A percentile compares a stretch with the other conserved stretches of the same genome.
Conservation (phyloP, 2,113 vertebrate genomes). For the Amphilophus citrinellus region DNA sequence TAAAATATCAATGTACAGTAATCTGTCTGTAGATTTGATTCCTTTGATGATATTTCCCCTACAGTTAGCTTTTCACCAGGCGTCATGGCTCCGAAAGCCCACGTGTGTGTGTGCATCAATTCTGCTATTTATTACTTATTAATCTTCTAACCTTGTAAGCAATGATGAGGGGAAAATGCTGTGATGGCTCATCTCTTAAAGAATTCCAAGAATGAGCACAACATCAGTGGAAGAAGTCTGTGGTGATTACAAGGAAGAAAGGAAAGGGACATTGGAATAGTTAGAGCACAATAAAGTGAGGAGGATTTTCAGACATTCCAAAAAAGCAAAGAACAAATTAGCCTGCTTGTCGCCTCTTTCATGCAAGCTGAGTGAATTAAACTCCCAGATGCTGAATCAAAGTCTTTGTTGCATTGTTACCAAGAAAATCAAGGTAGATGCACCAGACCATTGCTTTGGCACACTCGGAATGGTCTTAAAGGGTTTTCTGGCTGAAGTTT, state of each 20-base stretch:
- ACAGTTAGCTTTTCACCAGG: conserved; percentile 50
- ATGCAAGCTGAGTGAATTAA: not conserved
- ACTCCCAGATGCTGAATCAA: not conserved
- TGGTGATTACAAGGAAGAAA: not conserved
- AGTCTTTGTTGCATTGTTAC: conserved; percentile 6
- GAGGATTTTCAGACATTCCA: not conserved
- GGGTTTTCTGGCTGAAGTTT: not conserved
- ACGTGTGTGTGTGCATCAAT: not conserved
- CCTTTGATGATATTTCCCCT: conserved; percentile 65
- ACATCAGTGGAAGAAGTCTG: not conserved
- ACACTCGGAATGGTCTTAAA: not conserved
- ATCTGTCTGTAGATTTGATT: conserved; percentile 70
- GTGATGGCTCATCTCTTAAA: not conserved
- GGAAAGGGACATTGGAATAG: not conserved
- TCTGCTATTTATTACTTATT: not conserved
- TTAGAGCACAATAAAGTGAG: not conserved
- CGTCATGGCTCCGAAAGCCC: not conserved
- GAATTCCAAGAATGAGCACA: not conserved
- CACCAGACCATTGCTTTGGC: not conserved
- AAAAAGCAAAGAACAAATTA: not conserved
- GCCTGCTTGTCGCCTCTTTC: not conserved
- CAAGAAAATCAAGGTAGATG: not conserved
- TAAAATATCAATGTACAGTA: conserved; percentile 66
- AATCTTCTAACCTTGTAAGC: not conserved
- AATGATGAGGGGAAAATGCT: not conserved